phyloP scores from a whole-genome alignment of 1,140 invertebrate species.

The Drosophila tani region DNA sequence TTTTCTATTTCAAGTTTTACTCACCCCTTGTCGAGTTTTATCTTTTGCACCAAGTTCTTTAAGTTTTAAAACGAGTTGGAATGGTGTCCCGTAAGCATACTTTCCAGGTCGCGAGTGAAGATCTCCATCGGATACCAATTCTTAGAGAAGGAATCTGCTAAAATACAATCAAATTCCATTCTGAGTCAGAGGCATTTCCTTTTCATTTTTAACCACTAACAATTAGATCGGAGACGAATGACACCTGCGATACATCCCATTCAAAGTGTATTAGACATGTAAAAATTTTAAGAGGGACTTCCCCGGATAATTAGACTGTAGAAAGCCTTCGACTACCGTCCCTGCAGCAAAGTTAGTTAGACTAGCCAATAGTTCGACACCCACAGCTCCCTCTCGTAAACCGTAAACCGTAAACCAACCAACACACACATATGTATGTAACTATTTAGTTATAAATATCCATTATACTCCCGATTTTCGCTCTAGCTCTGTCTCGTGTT shows the following conservation, averaged over 20 bases:
- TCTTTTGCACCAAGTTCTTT: conserved; percentile 38
- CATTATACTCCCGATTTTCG: conserved; percentile 36
- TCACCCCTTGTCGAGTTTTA: conserved; percentile 43
- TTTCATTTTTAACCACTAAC: background rate
- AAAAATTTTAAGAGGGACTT: background rate
- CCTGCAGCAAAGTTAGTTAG: conserved; percentile 20
- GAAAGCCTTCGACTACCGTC: conserved; percentile 6
- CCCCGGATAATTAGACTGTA: conserved; percentile 16
- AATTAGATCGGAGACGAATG: background rate
- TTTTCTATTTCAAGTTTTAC: conserved; percentile 21
- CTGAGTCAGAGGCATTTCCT: no score
- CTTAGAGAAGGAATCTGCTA: background rate
- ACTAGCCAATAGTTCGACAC: conserved; percentile 14
- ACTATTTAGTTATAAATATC: conserved; percentile 37
- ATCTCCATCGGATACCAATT: no score
- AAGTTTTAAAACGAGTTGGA: conserved; percentile 8
- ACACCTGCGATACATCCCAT: background rate
- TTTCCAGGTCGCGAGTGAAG: no score
- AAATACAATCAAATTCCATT: background rate
- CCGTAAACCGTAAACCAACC: background rate
- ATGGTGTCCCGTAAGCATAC: background rate
- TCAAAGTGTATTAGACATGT: conserved; percentile 1
- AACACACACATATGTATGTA: conserved; percentile 16
- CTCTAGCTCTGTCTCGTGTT: conserved; percentile 52
- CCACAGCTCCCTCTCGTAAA: conserved; percentile 3